Conservation (phyloP, 2,797 vertebrate genomes). For the Distichodus sexfasciatus region DNA sequence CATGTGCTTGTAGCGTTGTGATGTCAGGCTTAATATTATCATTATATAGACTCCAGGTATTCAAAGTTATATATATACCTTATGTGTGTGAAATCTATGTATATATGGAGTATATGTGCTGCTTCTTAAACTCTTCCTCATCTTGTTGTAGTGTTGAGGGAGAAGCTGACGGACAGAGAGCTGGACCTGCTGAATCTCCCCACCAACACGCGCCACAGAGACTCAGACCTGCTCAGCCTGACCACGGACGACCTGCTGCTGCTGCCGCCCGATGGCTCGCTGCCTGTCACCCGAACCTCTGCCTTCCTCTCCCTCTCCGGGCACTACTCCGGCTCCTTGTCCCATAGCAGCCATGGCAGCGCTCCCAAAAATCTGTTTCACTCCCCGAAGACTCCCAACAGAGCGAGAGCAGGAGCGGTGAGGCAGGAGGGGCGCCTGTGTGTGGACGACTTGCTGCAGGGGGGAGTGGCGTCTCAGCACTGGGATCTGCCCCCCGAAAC, state of each 20-base stretch:
- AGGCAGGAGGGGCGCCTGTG: neutral
- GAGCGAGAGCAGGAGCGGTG: neutral
- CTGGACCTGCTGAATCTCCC: slow-evolving; percentile 67
- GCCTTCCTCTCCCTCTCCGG: slow-evolving; percentile 53
- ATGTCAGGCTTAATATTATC: too few relatives aligned
- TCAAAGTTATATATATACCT: too few relatives aligned
- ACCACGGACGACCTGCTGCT: slow-evolving; percentile 84
- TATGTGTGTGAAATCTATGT: too few relatives aligned
- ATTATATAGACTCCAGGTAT: too few relatives aligned
- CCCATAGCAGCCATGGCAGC: neutral
- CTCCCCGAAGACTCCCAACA: neutral
- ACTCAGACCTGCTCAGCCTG: slow-evolving; percentile 77
- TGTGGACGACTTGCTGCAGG: slow-evolving; percentile 17
- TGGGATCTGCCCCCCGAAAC: neutral
- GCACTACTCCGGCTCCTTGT: neutral
- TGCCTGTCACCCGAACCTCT: slow-evolving; percentile 68
- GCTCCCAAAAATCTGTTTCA: neutral
- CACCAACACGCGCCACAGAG: slow-evolving; percentile 53
- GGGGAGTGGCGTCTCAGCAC: neutral
- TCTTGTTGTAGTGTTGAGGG: slow-evolving; percentile 64
- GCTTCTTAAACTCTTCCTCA: neutral
- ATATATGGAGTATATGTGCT: neutral
- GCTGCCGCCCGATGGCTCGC: slow-evolving; percentile 78
- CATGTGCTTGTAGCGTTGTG: too few relatives aligned
- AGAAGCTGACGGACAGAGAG: slow-evolving; percentile 67